Percentiles rank a stretch among this genome's conserved stretches.
Conservation (phyloP, 92 coral and sea anemone genomes). For the Nematostella vectensis region DNA sequence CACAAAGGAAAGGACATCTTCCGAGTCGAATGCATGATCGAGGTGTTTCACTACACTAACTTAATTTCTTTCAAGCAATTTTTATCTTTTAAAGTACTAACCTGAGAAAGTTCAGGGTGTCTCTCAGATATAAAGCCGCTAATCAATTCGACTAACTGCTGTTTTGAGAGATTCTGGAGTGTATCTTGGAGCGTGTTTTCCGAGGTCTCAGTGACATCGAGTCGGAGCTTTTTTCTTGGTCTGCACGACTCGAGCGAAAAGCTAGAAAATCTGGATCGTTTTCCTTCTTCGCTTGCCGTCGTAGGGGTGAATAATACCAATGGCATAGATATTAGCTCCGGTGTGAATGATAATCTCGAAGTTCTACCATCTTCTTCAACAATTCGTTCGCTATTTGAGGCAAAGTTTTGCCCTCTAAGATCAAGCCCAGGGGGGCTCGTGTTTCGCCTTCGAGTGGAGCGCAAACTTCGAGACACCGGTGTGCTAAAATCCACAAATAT, state of each 20-base stretch:
- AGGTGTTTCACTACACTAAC: too few species aligned
- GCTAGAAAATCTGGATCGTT: constrained; percentile 4
- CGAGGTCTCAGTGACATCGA: constrained; percentile 10
- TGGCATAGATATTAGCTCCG: constrained; percentile 10
- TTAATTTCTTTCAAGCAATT: too few species aligned
- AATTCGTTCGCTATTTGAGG: constrained; percentile 12
- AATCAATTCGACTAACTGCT: constrained; percentile 47
- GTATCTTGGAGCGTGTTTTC: constrained; percentile 29
- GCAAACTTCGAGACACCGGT: constrained; percentile 29
- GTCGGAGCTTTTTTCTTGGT: constrained; percentile 46
- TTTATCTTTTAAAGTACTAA: too few species aligned
- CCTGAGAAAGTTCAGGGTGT: constrained; percentile 67
- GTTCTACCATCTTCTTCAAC: constrained; percentile 10
- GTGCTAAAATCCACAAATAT: constrained; percentile 47
- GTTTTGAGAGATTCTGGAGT: constrained; percentile 51
- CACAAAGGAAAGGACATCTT: too few species aligned
- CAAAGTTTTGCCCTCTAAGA: constrained; percentile 5
- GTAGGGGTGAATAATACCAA: constrained; percentile 66
- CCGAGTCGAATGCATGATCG: too few species aligned
- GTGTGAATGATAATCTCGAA: constrained; percentile 5
- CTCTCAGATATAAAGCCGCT: constrained; percentile 30
- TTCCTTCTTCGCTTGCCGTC: constrained; percentile 24
- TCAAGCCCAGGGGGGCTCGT: constrained; percentile 6
- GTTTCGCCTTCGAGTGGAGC: constrained; percentile 7
- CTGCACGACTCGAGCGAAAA: constrained; percentile 3